These are phyloP conservation scores for Nymphalis c-album DNA, from an alignment of 2,888 invertebrate species.

Conservation along the genomic window DNA sequence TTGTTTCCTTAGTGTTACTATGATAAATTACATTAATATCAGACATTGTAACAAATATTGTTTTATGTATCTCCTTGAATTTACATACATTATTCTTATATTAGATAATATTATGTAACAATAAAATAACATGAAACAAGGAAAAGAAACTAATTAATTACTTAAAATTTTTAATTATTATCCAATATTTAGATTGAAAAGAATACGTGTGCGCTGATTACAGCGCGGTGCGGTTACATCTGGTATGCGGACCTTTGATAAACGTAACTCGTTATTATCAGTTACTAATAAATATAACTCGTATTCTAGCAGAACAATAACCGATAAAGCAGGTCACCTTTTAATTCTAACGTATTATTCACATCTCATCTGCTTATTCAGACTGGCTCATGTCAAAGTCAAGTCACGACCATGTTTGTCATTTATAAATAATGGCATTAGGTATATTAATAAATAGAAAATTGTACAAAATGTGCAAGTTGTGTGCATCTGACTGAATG, in stretches of 20 bases:
- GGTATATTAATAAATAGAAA: no score
- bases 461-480: no score
- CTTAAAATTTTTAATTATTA: not conserved
- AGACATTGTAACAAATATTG: not conserved
- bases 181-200: not conserved
- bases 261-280: conserved; percentile 30
- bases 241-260: conserved; percentile 35
- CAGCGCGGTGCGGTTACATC: conserved; percentile 1
- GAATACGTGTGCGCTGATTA: not conserved
- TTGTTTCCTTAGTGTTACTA: not conserved
- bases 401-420: no score
- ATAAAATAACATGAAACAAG: not conserved
- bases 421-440: no score
- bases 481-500: no score
- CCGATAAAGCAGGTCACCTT: conserved; percentile 26
- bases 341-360: not conserved
- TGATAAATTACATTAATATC: not conserved
- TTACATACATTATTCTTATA: not conserved
- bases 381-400: no score
- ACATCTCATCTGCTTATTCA: no score
- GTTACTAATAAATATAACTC: conserved; percentile 20
- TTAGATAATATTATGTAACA: not conserved
- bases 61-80: not conserved
- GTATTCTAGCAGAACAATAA: conserved; percentile 18
- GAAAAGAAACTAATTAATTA: no score